phyloP scores from a whole-genome alignment of 2,888 invertebrate species.

The Latrodectus hesperus region DNA sequence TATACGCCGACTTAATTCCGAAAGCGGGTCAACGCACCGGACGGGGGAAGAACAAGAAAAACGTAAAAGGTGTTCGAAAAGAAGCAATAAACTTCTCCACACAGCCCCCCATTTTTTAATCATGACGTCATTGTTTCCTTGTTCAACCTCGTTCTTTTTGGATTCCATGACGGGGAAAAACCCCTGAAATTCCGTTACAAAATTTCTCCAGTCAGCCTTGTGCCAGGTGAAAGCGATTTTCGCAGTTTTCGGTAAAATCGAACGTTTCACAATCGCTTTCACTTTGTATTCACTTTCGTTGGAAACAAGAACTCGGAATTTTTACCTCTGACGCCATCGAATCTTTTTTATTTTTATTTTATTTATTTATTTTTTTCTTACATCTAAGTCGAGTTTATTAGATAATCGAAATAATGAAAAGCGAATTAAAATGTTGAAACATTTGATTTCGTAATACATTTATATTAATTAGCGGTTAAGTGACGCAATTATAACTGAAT shows the following conservation, averaged over 20 bases:
- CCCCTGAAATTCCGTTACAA: background rate
- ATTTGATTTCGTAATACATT: too few relatives aligned
- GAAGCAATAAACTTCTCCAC: constrained; percentile 22
- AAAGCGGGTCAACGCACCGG: constrained; percentile 47
- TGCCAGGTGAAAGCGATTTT: constrained; percentile 34
- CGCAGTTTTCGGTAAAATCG: background rate
- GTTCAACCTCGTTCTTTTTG: constrained; percentile 37
- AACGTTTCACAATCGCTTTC: constrained; percentile 30
- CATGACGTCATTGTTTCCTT: constrained; percentile 46
- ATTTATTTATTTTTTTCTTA: too few relatives aligned
- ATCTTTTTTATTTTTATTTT: too few relatives aligned
- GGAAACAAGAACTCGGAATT: background rate
- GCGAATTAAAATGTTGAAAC: too few relatives aligned
- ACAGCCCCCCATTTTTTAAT: constrained; percentile 3
- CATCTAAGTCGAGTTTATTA: too few relatives aligned
- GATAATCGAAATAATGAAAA: too few relatives aligned
- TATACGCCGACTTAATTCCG: constrained; percentile 36
- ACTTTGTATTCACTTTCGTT: constrained; percentile 8
- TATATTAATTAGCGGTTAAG: too few relatives aligned
- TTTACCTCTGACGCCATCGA: background rate
- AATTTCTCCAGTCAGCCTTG: background rate
- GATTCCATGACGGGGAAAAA: constrained; percentile 39
- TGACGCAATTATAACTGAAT: too few relatives aligned
- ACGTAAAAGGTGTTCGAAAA: constrained; percentile 32
- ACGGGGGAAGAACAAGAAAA: constrained; percentile 12